Evolutionary conservation across 2,797 vertebrate genomes (phyloP), one percentile per base, ranked within the genome.

Genomic region (Arrhamphus sclerolepis): DNA sequence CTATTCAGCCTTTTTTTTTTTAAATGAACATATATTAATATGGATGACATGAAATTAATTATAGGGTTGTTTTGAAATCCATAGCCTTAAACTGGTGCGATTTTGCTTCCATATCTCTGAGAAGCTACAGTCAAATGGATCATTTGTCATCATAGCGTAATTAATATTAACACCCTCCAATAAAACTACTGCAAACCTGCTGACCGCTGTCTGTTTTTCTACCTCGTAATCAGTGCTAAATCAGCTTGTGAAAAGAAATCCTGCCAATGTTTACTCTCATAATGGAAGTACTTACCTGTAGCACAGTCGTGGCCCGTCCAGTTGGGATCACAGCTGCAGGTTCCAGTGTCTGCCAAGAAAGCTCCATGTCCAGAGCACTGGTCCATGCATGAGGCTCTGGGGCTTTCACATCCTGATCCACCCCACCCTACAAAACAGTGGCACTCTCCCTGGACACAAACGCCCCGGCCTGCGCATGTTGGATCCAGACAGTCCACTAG

Each of bases 401-500:
- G 94, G 0, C 92, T 95, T 80, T 98, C 97, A 0, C 98, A 99
- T 46, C 94, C 96, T 39, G 95, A 81, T 38, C 97, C 98, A 26
- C 97, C 98, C 98, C 98, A 99, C 28, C 97, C 97, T 4, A 97
- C 93, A 0, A 96, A 95, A 63, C 97, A 99, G 92, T 98, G 97
- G 74, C 98, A 99, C 77, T 98, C 96, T 67, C 97, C 98, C 69
- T 95, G 89, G 31, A 99, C 97, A 0, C 97, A 99, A 20, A 99
- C 95, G 0, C 98, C 98, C 53, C 95, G 94, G 50, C 96, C 95
- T 0, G 96, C 97, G 82, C 98, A 99, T 0, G 96, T 98, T 1
- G 97, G 97, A 80, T 99, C 98, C 92, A 98, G 89, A 82, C 98
- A 99, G 86, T 99, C 97, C 94, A 98, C 98, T 99, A 71, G 16